Percentiles rank a stretch among this genome's conserved stretches.
These are phyloP conservation scores for Ostrea edulis DNA, from an alignment of 1,140 invertebrate genomes.

Conservation along the genomic window DNA sequence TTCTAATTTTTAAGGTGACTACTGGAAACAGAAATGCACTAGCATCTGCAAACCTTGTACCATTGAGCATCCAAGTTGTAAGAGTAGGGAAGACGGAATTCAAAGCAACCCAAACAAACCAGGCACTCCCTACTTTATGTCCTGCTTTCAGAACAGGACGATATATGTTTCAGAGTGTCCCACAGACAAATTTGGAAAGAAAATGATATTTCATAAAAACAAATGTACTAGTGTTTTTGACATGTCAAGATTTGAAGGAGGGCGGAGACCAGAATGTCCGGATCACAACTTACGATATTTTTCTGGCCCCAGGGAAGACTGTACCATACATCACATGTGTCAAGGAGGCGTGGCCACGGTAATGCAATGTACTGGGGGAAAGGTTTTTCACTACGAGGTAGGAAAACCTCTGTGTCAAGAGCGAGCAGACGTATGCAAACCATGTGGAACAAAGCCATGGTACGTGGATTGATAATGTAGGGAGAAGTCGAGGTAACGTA, in stretches of 20 bases:
- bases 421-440: neutral
- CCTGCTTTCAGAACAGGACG: neutral
- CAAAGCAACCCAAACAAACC: constrained; percentile 13
- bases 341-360: neutral
- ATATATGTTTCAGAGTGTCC: neutral
- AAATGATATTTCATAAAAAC: neutral
- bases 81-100: neutral
- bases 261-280: neutral
- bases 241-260: neutral
- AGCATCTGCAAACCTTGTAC: neutral
- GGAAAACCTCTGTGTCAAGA: constrained; percentile 3
- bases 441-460: neutral
- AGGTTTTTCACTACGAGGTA: neutral
- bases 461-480: neutral
- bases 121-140: neutral
- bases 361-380: constrained; percentile 3
- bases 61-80: constrained; percentile 1
- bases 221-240: neutral
- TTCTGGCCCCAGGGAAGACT: neutral
- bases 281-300: neutral
- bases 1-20: neutral
- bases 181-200: neutral
- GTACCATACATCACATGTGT: neutral
- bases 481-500: neutral
- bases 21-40: neutral